phyloP scores from a whole-genome alignment of 2,797 vertebrate species.

The Ispidina picta region DNA sequence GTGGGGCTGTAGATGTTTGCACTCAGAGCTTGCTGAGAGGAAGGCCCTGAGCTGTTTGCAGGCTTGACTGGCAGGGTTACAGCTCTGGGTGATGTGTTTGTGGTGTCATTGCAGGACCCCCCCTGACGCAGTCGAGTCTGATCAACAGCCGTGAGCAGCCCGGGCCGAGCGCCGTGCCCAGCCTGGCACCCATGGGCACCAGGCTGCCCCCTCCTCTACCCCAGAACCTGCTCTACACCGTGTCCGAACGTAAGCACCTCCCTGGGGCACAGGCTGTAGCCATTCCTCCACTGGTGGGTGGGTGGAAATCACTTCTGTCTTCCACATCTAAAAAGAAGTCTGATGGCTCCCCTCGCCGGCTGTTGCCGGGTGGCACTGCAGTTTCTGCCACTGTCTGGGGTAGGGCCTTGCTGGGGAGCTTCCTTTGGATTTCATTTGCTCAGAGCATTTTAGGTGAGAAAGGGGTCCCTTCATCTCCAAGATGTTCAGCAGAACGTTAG shows the following conservation, averaged over 20 bases:
- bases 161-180: slow-evolving; percentile 81
- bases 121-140: slow-evolving; percentile 87
- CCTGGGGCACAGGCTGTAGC: too few relatives aligned
- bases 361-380: neutral
- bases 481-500: neutral
- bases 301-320: neutral
- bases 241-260: slow-evolving; percentile 92
- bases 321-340: slow-evolving; percentile 44
- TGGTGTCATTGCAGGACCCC: slow-evolving; percentile 87
- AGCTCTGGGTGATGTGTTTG: neutral
- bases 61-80: rapidly evolving
- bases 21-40: neutral
- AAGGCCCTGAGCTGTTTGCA: neutral
- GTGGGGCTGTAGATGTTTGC: neutral
- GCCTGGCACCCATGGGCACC: slow-evolving; percentile 79
- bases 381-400: neutral
- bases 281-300: neutral
- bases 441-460: neutral
- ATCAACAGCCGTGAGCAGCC: slow-evolving; percentile 90
- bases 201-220: slow-evolving; percentile 86
- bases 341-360: neutral
- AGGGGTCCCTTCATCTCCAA: neutral
- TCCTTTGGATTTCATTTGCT: neutral
- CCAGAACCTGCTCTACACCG: slow-evolving; percentile 93
- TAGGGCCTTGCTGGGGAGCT: neutral